Evolutionary conservation across 2,888 invertebrate genomes (phyloP).

Genomic region (Sarcophaga variegata): DNA sequence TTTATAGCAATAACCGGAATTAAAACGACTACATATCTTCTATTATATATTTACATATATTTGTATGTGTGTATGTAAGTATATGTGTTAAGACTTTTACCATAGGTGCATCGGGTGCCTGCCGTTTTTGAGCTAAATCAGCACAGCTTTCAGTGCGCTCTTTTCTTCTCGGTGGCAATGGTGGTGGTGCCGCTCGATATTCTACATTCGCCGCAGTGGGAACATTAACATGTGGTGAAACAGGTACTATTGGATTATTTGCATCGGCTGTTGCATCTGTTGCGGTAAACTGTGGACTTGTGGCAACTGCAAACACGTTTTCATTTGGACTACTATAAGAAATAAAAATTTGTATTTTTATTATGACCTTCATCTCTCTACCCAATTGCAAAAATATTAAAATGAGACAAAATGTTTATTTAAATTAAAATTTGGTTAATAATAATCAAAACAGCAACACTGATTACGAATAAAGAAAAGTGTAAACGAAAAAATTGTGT

Average conservation of each 20-base stretch:
- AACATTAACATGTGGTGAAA: constrained; percentile 82
- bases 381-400: no score
- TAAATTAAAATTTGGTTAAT: no score
- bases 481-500: no score
- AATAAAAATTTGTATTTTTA: constrained; percentile 2
- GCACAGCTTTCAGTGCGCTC: constrained; percentile 79
- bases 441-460: no score
- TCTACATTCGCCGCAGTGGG: constrained; percentile 77
- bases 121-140: constrained; percentile 82
- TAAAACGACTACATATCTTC: neutral
- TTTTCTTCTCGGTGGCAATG: constrained; percentile 80
- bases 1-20: no score
- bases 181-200: constrained; percentile 79
- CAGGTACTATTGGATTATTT: constrained; percentile 76
- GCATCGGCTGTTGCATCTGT: constrained; percentile 74
- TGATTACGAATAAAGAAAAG: no score
- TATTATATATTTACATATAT: no score
- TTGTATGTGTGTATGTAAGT: no score
- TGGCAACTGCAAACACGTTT: constrained; percentile 67
- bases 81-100: constrained; percentile 71
- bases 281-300: constrained; percentile 73
- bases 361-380: no score
- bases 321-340: constrained; percentile 74
- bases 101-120: constrained; percentile 86
- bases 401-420: no score